Percentiles rank a stretch among this genome's conserved stretches.
Evolutionary conservation across 1,140 invertebrate species (phyloP).

Genomic region (Panulirus ornatus): DNA sequence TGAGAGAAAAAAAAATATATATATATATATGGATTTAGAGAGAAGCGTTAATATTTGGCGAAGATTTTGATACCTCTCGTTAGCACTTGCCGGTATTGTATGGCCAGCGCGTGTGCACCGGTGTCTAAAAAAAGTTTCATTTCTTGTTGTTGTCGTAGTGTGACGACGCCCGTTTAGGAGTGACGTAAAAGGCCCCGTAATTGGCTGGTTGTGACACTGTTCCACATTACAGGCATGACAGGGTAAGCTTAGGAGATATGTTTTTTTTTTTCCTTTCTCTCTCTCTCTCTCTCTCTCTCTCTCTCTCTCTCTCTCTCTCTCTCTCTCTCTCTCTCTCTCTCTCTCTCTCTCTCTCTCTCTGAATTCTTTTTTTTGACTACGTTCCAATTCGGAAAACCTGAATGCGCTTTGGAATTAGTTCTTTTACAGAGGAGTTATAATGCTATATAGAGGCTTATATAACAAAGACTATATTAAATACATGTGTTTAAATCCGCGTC

Average conservation of each 20-base stretch:
- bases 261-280: too few relatives aligned
- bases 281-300: too few relatives aligned
- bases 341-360: too few relatives aligned
- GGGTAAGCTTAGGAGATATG: conserved; percentile 57
- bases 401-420: conserved; percentile 48
- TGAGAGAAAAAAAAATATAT: too few relatives aligned
- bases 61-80: conserved; percentile 23
- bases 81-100: conserved; percentile 8
- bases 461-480: conserved; percentile 13
- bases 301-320: too few relatives aligned
- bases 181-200: too few relatives aligned
- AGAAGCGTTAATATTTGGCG: conserved; percentile 7
- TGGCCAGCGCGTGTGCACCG: conserved; percentile 7
- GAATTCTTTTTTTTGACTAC: conserved; percentile 31
- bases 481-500: conserved; percentile 13
- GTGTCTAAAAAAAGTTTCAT: too few relatives aligned
- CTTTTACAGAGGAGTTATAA: conserved; percentile 13
- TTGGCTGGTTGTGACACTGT: conserved; percentile 19
- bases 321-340: background rate
- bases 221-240: conserved; percentile 56
- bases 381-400: conserved; percentile 43
- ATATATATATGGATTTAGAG: conserved; percentile 10
- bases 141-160: too few relatives aligned
- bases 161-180: too few relatives aligned
- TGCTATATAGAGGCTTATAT: conserved; percentile 61